Evolutionary conservation across 1,140 invertebrate genomes (phyloP).

Genomic region (Calycopis cecrops): DNA sequence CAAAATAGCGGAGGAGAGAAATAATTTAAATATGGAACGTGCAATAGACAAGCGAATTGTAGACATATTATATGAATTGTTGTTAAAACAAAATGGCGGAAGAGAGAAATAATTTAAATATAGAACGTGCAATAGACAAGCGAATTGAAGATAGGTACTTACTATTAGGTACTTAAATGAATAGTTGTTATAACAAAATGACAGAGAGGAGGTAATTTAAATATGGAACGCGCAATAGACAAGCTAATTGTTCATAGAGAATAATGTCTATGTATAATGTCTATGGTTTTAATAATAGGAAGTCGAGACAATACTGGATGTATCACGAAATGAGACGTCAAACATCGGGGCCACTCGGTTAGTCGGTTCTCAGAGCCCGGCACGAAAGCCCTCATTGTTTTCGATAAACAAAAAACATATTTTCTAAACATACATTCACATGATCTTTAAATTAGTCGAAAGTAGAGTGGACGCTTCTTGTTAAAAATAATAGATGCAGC

Average conservation of each 20-base stretch:
- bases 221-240: too few species aligned
- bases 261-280: too few species aligned
- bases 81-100: too few species aligned
- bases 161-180: constrained; percentile 1
- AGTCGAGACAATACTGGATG: background rate
- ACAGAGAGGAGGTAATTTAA: too few species aligned
- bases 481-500: too few species aligned
- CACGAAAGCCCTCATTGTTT: constrained; percentile 4
- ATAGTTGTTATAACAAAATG: background rate
- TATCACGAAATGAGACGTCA: constrained; percentile 7
- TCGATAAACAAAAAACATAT: constrained; percentile 1
- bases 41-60: background rate
- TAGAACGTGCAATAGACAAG: too few species aligned
- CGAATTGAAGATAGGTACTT: background rate
- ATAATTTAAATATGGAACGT: too few species aligned
- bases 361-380: background rate
- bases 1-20: too few species aligned
- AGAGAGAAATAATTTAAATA: too few species aligned
- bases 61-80: background rate
- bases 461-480: background rate
- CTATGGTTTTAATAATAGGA: too few species aligned
- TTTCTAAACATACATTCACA: constrained; percentile 3
- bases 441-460: constrained; percentile 7
- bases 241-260: too few species aligned
- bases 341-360: constrained; percentile 8